These are phyloP conservation scores for Microtus montanus DNA, from an alignment of 2,113 vertebrate species.

Conservation along the genomic window DNA sequence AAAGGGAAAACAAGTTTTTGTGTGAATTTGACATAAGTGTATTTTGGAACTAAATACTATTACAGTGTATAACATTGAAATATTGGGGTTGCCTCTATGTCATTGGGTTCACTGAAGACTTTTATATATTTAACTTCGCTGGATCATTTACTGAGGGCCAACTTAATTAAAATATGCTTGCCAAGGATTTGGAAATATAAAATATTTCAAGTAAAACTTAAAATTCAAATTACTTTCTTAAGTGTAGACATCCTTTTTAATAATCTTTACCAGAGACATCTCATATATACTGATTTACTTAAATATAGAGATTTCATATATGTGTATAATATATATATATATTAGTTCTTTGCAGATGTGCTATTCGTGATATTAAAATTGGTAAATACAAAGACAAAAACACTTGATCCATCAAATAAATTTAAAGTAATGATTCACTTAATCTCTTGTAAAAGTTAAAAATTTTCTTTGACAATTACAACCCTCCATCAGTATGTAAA, in stretches of 20 bases:
- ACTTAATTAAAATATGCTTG: conserved; percentile 54
- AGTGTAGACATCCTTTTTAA: not conserved
- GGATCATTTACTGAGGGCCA: conserved; percentile 30
- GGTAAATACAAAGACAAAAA: not conserved
- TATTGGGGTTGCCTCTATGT: conserved; percentile 27
- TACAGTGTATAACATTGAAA: conserved; percentile 47
- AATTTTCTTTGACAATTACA: conserved; percentile 42
- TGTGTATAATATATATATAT: not conserved
- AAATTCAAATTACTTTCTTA: conserved; percentile 22
- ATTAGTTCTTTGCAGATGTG: not conserved
- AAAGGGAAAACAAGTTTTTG: conserved; percentile 56
- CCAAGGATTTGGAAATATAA: conserved; percentile 47
- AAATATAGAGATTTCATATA: not conserved
- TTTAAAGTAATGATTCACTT: conserved; percentile 48
- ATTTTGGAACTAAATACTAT: conserved; percentile 50
- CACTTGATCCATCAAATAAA: conserved; percentile 6
- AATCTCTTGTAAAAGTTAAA: conserved; percentile 30
- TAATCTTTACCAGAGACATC: conserved; percentile 8
- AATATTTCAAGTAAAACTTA: conserved; percentile 61
- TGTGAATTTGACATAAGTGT: conserved; percentile 53
- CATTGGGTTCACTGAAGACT: conserved; percentile 49
- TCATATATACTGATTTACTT: not conserved
- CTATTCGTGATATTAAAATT: conserved; percentile 25
- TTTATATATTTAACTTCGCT: conserved; percentile 49
- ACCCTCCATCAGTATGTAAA: conserved; percentile 29